Evolutionary conservation across 2,797 vertebrate species (phyloP), one percentile per base, ranked within the genome.

Genomic region (Gallinago nigripennis): DNA sequence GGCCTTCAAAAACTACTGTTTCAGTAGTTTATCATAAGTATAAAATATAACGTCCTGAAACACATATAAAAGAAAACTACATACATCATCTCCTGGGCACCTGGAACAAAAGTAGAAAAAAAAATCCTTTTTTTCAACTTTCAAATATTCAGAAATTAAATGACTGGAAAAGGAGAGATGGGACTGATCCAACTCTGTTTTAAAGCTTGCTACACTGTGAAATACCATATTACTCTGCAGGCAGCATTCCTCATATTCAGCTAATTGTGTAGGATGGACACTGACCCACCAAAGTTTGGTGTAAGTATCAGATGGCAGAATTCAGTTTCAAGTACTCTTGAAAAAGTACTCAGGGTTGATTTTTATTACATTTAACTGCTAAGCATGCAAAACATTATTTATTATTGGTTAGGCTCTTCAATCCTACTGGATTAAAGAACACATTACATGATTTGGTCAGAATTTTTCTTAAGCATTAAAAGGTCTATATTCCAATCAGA

Each of bases 371-470:
- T 51, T 57, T 57, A 77, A 87, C 68, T 61, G 54, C 69, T 54
- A 82, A 82, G 84, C 81, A 93, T 77, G 50, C 31, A 91, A 89
- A 64, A 61, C 24, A 16, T 70, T 77, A 94, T 90, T 95, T 91
- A 79, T 75, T 82, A 85, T 71, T 66, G 53, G 48, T 79, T 50
- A 71, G 75, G 64, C 27, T 81, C 54, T 80, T 87, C 71, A 83
- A 65, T 82, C 78, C 75, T 71, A 50, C 43, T 68, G 64, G 71
- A 92, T 95, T 90, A 88, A 66, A 82, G 51, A 81, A 51, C 33
- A 80, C 46, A 45, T 82, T 76, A 60, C n/a, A 45, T 48, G 11
- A 92, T 50, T 41, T 41, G 33, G 41, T 60, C n/a, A 82, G 64
- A 58, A 30, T 31, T 15, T 61, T 73, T 91, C 85, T 77, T 17